A percentile compares a stretch with the other conserved stretches of the same genome.
Evolutionary conservation across 1,140 invertebrate genomes (phyloP).

Genomic region (Campoletis sonorensis): DNA sequence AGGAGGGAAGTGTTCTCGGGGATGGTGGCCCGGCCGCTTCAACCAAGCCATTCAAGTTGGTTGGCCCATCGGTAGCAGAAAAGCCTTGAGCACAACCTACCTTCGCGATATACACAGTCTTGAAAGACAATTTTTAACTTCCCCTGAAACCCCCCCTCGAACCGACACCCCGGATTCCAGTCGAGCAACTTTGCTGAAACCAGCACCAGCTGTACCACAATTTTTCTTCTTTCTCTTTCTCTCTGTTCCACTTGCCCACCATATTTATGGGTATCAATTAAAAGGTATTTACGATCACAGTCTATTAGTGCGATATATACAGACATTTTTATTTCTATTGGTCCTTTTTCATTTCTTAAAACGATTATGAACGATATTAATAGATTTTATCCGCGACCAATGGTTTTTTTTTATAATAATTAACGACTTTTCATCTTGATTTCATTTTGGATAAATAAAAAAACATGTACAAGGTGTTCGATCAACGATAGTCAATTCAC

Average conservation of each 20-base stretch:
- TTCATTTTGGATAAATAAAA: background rate
- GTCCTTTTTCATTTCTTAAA: too few species aligned
- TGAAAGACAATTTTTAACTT: constrained; percentile 43
- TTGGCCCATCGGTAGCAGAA: constrained; percentile 8
- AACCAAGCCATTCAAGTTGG: constrained; percentile 21
- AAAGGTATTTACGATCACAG: constrained; percentile 31
- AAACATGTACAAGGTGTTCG: too few species aligned
- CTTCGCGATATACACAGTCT: constrained; percentile 4
- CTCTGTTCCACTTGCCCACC: background rate
- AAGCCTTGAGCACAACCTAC: background rate
- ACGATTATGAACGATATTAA: too few species aligned
- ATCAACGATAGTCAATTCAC: too few species aligned
- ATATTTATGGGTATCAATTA: constrained; percentile 29
- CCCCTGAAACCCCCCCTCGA: background rate
- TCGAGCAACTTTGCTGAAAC: background rate
- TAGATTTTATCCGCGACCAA: too few species aligned
- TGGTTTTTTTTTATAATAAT: too few species aligned
- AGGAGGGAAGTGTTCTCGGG: constrained; percentile 57
- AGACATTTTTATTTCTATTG: background rate
- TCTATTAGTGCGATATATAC: background rate
- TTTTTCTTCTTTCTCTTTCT: constrained; percentile 16
- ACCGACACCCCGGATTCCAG: background rate
- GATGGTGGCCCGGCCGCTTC: constrained; percentile 2
- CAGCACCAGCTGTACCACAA: constrained; percentile 28
- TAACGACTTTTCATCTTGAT: background rate